Evolutionary conservation across 2,797 vertebrate species (phyloP).

Genomic region (Poecilia gillii): DNA sequence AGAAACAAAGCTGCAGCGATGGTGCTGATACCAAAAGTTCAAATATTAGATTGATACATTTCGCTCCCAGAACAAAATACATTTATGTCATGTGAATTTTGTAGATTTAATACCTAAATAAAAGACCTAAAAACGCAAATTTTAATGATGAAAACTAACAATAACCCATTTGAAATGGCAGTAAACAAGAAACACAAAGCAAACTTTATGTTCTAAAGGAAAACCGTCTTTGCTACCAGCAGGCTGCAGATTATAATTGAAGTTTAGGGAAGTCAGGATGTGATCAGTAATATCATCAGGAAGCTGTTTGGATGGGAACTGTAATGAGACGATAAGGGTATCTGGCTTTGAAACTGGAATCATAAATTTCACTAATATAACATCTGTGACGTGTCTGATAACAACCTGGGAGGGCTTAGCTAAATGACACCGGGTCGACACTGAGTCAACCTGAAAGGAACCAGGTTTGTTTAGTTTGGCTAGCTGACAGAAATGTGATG

Average conservation of each 20-base stretch:
- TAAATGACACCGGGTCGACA: neutral
- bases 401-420: neutral
- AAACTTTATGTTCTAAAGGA: neutral
- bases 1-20: neutral
- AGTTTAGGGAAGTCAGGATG: conserved; percentile 7
- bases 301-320: conserved; percentile 7
- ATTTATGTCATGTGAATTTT: neutral
- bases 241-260: neutral
- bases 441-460: neutral
- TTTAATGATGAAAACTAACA: neutral
- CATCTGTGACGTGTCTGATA: conserved; percentile 4
- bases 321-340: conserved; percentile 7
- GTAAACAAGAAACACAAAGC: neutral
- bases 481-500: neutral
- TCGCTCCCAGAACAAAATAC: neutral
- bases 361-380: conserved; percentile 7
- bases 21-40: neutral
- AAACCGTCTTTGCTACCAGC: neutral
- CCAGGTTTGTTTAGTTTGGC: neutral
- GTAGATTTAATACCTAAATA: neutral
- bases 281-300: conserved; percentile 30
- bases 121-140: neutral
- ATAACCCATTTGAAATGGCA: neutral
- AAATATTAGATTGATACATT: neutral
- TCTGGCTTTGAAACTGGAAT: conserved; percentile 8